Evolutionary conservation across 2,888 invertebrate genomes (phyloP).

Genomic region (Pseudococcus jackbeardsleyi): DNA sequence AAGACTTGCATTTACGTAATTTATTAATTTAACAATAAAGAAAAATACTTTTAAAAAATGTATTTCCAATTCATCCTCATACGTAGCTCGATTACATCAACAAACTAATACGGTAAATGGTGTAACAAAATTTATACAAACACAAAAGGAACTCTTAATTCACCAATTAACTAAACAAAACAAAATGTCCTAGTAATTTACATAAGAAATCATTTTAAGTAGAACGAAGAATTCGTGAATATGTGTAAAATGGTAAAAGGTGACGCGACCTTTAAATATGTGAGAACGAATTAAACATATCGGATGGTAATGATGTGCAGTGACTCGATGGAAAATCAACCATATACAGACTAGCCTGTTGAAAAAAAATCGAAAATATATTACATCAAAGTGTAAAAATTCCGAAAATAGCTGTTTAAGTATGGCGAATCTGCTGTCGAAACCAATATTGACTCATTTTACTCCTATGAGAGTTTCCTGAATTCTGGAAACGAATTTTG

Average conservation of each 20-base stretch:
- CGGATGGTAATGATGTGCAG: conserved; percentile 84
- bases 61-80: conserved; percentile 13
- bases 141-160: conserved; percentile 62
- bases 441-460: too few species aligned
- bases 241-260: conserved; percentile 10
- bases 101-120: conserved; percentile 22
- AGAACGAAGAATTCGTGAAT: conserved; percentile 39
- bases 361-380: conserved; percentile 65
- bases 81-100: conserved; percentile 23
- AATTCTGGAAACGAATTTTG: too few species aligned
- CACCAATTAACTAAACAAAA: conserved; percentile 56
- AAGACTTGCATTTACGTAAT: conserved; percentile 23
- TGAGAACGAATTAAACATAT: conserved; percentile 68
- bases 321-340: conserved; percentile 88
- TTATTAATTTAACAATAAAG: background rate
- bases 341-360: conserved; percentile 83
- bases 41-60: conserved; percentile 48
- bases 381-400: too few species aligned
- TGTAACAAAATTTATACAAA: conserved; percentile 38
- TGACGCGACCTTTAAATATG: background rate
- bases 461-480: too few species aligned
- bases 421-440: too few species aligned
- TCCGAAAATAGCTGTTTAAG: too few species aligned
- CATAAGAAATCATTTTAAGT: conserved; percentile 23
- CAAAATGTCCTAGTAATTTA: background rate